A percentile compares a stretch with the other conserved stretches of the same genome.
phyloP scores from a whole-genome alignment of 2,797 vertebrate genomes.

The Gymnocypris eckloni region DNA sequence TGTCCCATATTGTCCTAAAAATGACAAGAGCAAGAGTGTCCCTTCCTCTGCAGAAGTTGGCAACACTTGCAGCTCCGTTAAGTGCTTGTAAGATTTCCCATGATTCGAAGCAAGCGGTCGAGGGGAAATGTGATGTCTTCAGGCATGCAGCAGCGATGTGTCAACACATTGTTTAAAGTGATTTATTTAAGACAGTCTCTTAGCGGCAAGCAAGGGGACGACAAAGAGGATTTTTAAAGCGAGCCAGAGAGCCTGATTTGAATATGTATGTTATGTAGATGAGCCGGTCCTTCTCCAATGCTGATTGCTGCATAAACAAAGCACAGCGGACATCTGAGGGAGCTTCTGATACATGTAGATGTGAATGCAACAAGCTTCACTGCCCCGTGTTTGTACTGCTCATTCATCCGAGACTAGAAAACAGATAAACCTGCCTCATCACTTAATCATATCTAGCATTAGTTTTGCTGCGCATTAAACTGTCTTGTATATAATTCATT shows the following conservation, averaged over 20 bases:
- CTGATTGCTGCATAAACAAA: slow-evolving; percentile 59
- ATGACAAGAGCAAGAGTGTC: not conserved
- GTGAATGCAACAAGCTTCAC: slow-evolving; percentile 37
- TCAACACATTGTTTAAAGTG: slow-evolving; percentile 52
- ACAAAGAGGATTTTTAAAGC: slow-evolving; percentile 48
- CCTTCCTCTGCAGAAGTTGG: not conserved
- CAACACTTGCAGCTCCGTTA: not conserved
- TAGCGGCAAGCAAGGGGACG: slow-evolving; percentile 46
- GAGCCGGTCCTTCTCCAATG: slow-evolving; percentile 47
- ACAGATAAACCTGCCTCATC: slow-evolving; percentile 51
- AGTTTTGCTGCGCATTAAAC: slow-evolving; percentile 52
- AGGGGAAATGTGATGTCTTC: not conserved
- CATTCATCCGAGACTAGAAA: slow-evolving; percentile 51
- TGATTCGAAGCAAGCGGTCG: not conserved
- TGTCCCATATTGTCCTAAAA: not conserved
- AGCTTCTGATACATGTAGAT: slow-evolving; percentile 39
- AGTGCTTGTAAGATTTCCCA: slow-evolving; percentile 18
- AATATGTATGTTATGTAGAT: slow-evolving; percentile 63
- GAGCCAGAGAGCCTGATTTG: slow-evolving; percentile 53
- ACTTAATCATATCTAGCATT: slow-evolving; percentile 54
- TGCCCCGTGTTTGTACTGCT: slow-evolving; percentile 43
- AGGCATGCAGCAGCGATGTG: not conserved
- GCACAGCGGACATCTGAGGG: slow-evolving; percentile 51
- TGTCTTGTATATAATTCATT: slow-evolving; percentile 55
- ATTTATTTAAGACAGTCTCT: slow-evolving; percentile 53